Evolutionary conservation across 92 coral and sea anemone species (phyloP).

Genomic region (Phenganax stokvisi): DNA sequence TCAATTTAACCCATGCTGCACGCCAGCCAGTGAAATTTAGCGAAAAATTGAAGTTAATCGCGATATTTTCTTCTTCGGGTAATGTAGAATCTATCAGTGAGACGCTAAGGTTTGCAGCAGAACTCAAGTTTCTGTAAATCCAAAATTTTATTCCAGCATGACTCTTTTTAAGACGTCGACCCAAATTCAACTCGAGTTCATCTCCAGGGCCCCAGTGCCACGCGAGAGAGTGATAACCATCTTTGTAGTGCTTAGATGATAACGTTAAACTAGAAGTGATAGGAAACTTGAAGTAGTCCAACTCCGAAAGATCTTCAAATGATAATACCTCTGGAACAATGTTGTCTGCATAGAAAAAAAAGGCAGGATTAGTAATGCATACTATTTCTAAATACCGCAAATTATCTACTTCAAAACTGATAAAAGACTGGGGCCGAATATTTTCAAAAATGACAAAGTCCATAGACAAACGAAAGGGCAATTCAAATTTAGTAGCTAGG

Average conservation of each 20-base stretch:
- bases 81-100: slow-evolving; percentile 10
- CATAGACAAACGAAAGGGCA: no score
- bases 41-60: slow-evolving; percentile 4
- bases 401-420: no score
- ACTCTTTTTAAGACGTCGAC: neutral
- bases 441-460: no score
- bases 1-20: slow-evolving; percentile 48
- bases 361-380: no score
- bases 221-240: slow-evolving; percentile 37
- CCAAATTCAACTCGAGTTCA: slow-evolving; percentile 12
- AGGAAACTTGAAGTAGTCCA: slow-evolving; percentile 20
- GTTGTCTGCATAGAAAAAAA: neutral
- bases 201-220: slow-evolving; percentile 38
- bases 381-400: no score
- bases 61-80: neutral
- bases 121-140: slow-evolving; percentile 44
- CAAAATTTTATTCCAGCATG: slow-evolving; percentile 49
- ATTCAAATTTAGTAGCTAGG: no score
- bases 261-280: slow-evolving; percentile 1
- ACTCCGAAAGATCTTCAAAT: slow-evolving; percentile 26
- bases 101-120: slow-evolving; percentile 9
- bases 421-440: no score
- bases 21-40: slow-evolving; percentile 52
- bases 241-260: slow-evolving; percentile 33
- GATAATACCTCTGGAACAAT: slow-evolving; percentile 14